Evolutionary conservation across 2,888 invertebrate species (phyloP), one percentile per base, ranked within the genome.

Genomic region (Sthenelais limicola): DNA sequence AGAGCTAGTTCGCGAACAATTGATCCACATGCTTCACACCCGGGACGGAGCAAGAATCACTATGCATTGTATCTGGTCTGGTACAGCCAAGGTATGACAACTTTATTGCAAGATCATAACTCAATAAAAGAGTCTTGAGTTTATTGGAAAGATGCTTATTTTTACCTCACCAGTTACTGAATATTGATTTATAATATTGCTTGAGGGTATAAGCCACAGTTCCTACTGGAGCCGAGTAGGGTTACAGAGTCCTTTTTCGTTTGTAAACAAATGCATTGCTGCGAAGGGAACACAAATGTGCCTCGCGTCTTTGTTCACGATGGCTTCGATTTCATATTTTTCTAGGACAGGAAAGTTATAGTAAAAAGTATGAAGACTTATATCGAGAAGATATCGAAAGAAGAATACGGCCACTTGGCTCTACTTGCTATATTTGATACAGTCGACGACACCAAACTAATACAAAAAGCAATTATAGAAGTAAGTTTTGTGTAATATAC

Each of bases 391-490:
- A 90, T 96, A 12, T 92, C 93, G 68, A 91, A 91, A 76, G 96
- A 97, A 80, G 95, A 97, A 87, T 92, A 94, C 79, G 97, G 96
- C 0, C 94, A 96, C 86, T 89, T 93, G 33, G 91, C 94, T 28
- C 88, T 98, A 32, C 89, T 97, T 76, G 92, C 94, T 0, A 90
- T 97, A 77, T 92, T 97, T 78, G 97, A 98, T 86, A 76, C 77
- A 38, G 92, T 96, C 0, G 98, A 98, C 85, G 98, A 98, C 85
- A 98, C 97, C 0, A 94, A 94, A 71, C 90, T 97, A 0, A 91
- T 97, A 26, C 93, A 93, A 82, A 97, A 97, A 87, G 91, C 93
- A 54, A 83, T 90, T 56, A 77, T 89, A 1, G 86, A 88, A 78
- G 90, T 89, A 78, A 79, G 83, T 78, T n/a, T n/a, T n/a, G n/a